A percentile compares a stretch with the other conserved stretches of the same genome.
Evolutionary conservation across 2,797 vertebrate genomes (phyloP).

Genomic region (Microhierax caerulescens): DNA sequence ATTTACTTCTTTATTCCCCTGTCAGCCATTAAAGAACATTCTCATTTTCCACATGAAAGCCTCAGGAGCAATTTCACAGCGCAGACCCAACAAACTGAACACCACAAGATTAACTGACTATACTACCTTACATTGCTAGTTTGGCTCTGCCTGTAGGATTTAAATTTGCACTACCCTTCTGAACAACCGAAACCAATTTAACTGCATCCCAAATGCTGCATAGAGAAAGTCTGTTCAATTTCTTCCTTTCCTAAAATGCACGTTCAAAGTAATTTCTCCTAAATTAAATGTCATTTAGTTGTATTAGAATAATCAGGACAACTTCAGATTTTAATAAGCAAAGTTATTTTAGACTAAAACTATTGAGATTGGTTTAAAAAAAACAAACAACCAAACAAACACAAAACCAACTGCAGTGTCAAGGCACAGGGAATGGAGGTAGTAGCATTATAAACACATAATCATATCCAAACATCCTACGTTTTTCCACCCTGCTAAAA

Average conservation of each 20-base stretch:
- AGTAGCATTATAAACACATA: background rate
- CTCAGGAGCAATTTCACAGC: constrained; percentile 74
- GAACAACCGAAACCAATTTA: constrained; percentile 75
- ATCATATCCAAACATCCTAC: background rate
- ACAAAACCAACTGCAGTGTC: background rate
- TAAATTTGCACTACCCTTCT: constrained; percentile 71
- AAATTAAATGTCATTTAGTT: constrained; percentile 75
- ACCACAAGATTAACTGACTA: constrained; percentile 75
- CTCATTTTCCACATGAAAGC: constrained; percentile 83
- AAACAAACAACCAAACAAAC: background rate
- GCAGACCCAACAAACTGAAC: constrained; percentile 73
- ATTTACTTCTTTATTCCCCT: constrained; percentile 82
- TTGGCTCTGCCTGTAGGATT: constrained; percentile 76
- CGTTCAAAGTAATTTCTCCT: constrained; percentile 68
- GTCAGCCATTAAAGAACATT: constrained; percentile 78
- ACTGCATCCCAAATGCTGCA: constrained; percentile 69
- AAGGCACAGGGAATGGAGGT: background rate
- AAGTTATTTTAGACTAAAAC: constrained; percentile 54
- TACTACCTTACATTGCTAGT: constrained; percentile 69
- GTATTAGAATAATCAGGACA: constrained; percentile 71
- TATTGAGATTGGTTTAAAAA: background rate
- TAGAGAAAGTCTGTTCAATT: constrained; percentile 68
- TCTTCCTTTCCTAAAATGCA: constrained; percentile 66
- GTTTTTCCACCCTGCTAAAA: background rate
- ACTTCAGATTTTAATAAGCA: constrained; percentile 70